Conservation (phyloP, 1,140 invertebrate species). For the Periplaneta americana region DNA sequence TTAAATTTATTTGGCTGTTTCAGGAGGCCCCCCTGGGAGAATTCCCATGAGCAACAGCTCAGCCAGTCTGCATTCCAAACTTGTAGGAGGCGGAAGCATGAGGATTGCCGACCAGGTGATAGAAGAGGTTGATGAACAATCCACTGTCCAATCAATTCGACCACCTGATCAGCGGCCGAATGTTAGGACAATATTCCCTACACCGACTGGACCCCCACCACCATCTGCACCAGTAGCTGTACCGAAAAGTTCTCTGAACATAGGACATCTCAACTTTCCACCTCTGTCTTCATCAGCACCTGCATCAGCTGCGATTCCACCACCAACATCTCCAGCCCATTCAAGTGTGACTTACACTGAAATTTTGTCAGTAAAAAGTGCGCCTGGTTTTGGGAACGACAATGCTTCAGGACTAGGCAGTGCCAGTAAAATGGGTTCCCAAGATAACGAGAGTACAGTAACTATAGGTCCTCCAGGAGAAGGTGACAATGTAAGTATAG, state of each 20-base stretch:
- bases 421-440: not conserved
- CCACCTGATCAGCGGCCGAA: conserved; percentile 42
- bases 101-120: conserved; percentile 70
- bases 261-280: not conserved
- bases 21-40: not conserved
- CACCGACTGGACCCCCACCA: conserved; percentile 1
- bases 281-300: conserved; percentile 8
- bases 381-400: not conserved
- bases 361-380: conserved; percentile 1
- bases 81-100: conserved; percentile 48
- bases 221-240: conserved; percentile 12
- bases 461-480: not conserved
- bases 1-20: too few species aligned
- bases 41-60: conserved; percentile 8
- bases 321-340: conserved; percentile 3
- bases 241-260: not conserved
- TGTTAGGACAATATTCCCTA: conserved; percentile 38
- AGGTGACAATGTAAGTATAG: conserved; percentile 5
- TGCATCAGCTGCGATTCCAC: not conserved
- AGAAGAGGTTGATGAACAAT: conserved; percentile 76
- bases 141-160: conserved; percentile 66
- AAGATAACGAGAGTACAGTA: not conserved
- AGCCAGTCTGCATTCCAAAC: conserved; percentile 5
- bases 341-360: conserved; percentile 3
- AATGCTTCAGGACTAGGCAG: not conserved